Percentiles rank a stretch among this genome's conserved stretches.
Evolutionary conservation across 2,888 invertebrate species (phyloP).

Genomic region (Mallateleia sp.): DNA sequence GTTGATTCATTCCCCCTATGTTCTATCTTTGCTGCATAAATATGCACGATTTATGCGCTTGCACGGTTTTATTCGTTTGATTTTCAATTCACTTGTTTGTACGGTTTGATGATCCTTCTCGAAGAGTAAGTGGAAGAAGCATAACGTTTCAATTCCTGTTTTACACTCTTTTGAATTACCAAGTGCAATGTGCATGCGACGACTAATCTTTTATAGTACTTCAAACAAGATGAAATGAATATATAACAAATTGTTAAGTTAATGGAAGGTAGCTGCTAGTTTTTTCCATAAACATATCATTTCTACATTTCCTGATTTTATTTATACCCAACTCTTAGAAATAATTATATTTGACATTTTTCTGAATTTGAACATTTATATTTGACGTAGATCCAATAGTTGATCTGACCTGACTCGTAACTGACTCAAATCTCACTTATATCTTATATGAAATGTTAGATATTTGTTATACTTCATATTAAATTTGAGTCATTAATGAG

Average conservation of each 20-base stretch:
- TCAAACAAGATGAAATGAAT: neutral
- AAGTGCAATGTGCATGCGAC: neutral
- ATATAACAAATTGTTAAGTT: neutral
- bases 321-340: no score
- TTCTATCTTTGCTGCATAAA: constrained; percentile 80
- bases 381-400: no score
- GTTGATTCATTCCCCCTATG: constrained; percentile 63
- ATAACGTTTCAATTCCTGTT: constrained; percentile 10
- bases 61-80: constrained; percentile 48
- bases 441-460: no score
- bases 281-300: no score
- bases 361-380: no score
- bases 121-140: constrained; percentile 20
- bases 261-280: no score
- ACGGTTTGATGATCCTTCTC: constrained; percentile 29
- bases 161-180: constrained; percentile 12
- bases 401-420: no score
- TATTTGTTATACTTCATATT: no score
- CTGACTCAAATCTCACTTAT: no score
- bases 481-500: no score
- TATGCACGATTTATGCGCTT: constrained; percentile 81
- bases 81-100: constrained; percentile 53
- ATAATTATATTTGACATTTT: no score
- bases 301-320: no score
- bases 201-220: neutral